Percentiles rank a stretch among this genome's conserved stretches.
phyloP scores from a whole-genome alignment of 2,113 vertebrate species.

The Hemichromis elongatus region DNA sequence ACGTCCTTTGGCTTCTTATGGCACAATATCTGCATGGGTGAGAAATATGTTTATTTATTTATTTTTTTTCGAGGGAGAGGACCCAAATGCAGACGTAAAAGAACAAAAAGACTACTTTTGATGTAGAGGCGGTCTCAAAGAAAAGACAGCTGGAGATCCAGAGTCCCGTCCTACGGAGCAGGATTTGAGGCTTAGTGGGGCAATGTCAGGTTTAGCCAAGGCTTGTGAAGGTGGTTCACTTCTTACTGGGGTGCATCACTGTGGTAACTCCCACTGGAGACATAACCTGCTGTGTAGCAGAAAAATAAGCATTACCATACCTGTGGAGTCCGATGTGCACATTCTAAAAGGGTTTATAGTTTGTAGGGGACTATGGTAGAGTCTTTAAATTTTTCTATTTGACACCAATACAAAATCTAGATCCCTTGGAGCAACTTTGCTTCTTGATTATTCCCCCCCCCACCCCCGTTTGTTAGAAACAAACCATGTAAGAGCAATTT shows the following conservation, averaged over 20 bases:
- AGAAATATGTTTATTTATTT: not conserved
- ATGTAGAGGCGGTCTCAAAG: not conserved
- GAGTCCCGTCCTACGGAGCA: not conserved
- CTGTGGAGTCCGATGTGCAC: not conserved
- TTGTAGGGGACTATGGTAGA: not conserved
- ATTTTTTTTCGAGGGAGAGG: not conserved
- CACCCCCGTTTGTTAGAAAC: no score
- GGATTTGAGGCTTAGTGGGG: not conserved
- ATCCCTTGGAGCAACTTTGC: not conserved
- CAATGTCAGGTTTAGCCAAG: not conserved
- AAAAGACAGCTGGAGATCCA: not conserved
- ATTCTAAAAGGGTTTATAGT: not conserved
- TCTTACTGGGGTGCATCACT: not conserved
- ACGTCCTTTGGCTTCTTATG: not conserved
- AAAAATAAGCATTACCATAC: not conserved
- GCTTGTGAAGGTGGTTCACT: not conserved
- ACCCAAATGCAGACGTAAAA: not conserved
- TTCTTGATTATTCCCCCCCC: not conserved
- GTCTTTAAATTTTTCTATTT: rapidly evolving
- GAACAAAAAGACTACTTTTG: not conserved
- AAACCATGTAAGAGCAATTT: not conserved
- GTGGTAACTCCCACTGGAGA: not conserved
- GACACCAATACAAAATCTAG: not conserved
- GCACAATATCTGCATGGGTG: not conserved
- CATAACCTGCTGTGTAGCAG: not conserved